phyloP scores from a whole-genome alignment of 2,113 vertebrate species.

The Alouatta palliata region DNA sequence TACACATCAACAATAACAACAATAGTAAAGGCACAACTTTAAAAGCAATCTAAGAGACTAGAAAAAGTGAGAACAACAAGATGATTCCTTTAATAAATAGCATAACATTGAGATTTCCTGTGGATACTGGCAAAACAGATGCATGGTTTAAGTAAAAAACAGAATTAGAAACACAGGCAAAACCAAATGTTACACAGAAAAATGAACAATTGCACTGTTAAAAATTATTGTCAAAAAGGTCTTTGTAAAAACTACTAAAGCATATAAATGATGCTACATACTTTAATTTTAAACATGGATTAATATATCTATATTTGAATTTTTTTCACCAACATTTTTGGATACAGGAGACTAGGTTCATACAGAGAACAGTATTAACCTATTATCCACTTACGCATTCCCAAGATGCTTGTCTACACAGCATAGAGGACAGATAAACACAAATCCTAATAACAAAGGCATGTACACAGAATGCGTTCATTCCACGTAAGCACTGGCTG shows the following conservation, averaged over 20 bases:
- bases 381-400: neutral
- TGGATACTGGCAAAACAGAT: neutral
- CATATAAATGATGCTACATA: neutral
- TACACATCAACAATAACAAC: neutral
- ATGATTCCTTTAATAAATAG: neutral
- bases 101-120: neutral
- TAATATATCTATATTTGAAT: neutral
- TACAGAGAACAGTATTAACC: neutral
- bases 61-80: neutral
- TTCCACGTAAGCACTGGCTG: neutral
- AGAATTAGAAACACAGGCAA: neutral
- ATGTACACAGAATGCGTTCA: neutral
- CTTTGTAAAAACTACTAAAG: neutral
- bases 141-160: neutral
- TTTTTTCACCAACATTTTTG: neutral
- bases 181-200: neutral
- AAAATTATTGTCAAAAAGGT: neutral
- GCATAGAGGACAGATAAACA: neutral
- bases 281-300: neutral
- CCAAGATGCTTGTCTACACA: neutral
- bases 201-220: neutral
- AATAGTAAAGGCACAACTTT: neutral
- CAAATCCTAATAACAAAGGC: neutral
- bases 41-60: neutral
- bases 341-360: neutral